Evolutionary conservation across 2,888 invertebrate species (phyloP).

Genomic region (Bellardia bayeri): DNA sequence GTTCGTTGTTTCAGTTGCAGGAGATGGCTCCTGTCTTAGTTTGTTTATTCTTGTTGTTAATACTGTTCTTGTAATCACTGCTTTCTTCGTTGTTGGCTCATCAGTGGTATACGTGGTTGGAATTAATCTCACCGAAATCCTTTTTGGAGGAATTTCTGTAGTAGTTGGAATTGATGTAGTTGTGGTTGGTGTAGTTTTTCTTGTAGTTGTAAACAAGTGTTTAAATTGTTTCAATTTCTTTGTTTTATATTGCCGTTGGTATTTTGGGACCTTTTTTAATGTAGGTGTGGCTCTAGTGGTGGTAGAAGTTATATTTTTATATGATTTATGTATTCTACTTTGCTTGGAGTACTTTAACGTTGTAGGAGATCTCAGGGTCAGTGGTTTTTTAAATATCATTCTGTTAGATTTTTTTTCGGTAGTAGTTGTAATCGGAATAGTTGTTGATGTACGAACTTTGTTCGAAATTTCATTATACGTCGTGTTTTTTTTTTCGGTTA

Average conservation of each 20-base stretch:
- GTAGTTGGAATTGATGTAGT: conserved; percentile 28
- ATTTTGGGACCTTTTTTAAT: conserved; percentile 60
- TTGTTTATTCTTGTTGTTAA: conserved; percentile 41
- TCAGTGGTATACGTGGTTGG: conserved; percentile 45
- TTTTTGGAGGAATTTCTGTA: conserved; percentile 30
- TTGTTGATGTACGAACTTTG: conserved; percentile 7
- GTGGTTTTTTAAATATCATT: conserved; percentile 37
- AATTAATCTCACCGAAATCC: background rate
- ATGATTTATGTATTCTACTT: conserved; percentile 38
- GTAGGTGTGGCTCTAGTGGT: conserved; percentile 10
- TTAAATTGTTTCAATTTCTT: conserved; percentile 66
- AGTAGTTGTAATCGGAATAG: conserved; percentile 44
- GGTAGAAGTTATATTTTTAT: conserved; percentile 49
- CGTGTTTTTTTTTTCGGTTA: conserved; percentile 13
- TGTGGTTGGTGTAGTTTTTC: conserved; percentile 44
- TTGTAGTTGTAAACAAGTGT: conserved; percentile 51
- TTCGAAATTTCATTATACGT: background rate
- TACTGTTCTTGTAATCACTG: conserved; percentile 18
- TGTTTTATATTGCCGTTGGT: conserved; percentile 64
- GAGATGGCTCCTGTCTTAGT: background rate
- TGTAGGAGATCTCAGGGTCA: conserved; percentile 5
- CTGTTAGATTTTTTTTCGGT: conserved; percentile 50
- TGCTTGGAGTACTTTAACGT: conserved; percentile 58
- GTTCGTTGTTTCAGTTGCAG: conserved; percentile 24
- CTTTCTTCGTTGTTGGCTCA: conserved; percentile 39